phyloP scores from a whole-genome alignment of 2,888 invertebrate species.

The Andrena marginata region DNA sequence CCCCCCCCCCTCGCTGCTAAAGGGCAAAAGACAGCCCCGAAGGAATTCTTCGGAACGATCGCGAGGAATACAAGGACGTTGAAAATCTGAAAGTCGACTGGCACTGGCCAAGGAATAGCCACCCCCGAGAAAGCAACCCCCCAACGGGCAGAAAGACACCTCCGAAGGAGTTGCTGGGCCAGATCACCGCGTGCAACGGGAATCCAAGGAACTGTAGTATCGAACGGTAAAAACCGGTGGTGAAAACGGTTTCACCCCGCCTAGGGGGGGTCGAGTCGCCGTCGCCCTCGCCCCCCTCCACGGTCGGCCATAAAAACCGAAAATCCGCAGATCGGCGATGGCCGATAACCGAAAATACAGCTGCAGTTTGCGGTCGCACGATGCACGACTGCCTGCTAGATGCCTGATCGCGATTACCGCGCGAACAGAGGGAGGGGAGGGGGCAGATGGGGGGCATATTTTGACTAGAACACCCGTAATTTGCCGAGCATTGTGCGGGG shows the following conservation, averaged over 20 bases:
- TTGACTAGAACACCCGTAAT: conserved; percentile 83
- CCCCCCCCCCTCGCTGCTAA: too few species aligned
- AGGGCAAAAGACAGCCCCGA: too few species aligned
- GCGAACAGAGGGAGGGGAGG: conserved; percentile 20
- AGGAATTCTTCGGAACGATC: background rate
- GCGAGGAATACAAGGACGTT: too few species aligned
- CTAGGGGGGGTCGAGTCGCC: conserved; percentile 23
- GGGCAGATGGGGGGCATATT: conserved; percentile 73
- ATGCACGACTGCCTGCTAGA: conserved; percentile 71
- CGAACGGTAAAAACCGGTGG: conserved; percentile 60
- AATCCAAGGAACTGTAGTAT: conserved; percentile 6
- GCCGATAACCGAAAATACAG: conserved; percentile 84
- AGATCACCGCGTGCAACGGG: background rate
- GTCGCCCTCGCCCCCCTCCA: conserved; percentile 35
- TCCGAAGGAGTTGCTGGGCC: too few species aligned
- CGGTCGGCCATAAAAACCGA: conserved; percentile 71
- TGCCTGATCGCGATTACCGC: conserved; percentile 73
- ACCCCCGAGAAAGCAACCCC: too few species aligned
- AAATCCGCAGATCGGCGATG: conserved; percentile 83
- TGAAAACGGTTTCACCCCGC: conserved; percentile 44
- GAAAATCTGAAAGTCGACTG: too few species aligned
- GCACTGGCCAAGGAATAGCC: too few species aligned
- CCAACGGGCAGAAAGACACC: too few species aligned
- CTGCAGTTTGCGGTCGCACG: conserved; percentile 83
- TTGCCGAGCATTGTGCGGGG: conserved; percentile 80